Base-by-base conservation (phyloP, 2,888 invertebrate species). In the Dasypogon diadema region DNA sequence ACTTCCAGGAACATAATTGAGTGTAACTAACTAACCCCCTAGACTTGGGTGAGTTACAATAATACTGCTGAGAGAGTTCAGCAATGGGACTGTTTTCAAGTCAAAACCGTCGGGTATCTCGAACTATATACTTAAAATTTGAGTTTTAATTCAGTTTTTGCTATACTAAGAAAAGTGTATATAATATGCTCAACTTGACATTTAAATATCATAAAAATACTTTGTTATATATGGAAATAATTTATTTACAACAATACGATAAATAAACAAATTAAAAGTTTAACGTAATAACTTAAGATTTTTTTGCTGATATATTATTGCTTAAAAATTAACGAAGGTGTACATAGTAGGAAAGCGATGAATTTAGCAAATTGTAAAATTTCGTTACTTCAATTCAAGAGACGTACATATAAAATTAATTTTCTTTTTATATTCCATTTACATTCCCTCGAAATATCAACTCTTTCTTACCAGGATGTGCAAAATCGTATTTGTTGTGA, bases 201-300 rank as follows among this genome's bases (percentile, higher is more conserved):
- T n/a, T n/a, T n/a, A n/a, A n/a, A n/a, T n/a, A n/a, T n/a, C n/a
- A n/a, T n/a, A n/a, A n/a, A n/a, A n/a, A n/a, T n/a, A n/a, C n/a
- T n/a, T n/a, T n/a, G n/a, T n/a, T n/a, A n/a, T 24, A 48, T 18
- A 72, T 46, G 24, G 26, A 74, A 60, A 74, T 74, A 63, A 74
- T 74, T 74, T 74, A 74, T 74, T 74, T 74, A 74, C 74, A 74
- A 37, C 63, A 63, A 46, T 60, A 21, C 16, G 60, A 74, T 74
- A 54, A 74, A 51, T 74, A 58, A 63, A 63, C 54, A 74, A 60
- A 63, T 58, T 56, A 56, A 74, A 51, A 54, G 2, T 73, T 70
- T 70, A 54, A 70, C 70, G 18, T 54, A 70, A 54, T 70, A 70
- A 70, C 34, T 70, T 70, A 70, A 51, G 51, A 26, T 14, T 70